A percentile compares a stretch with the other conserved stretches of the same genome.
phyloP scores from a whole-genome alignment of 2,888 invertebrate species.

The Gastracanthus pulcherrimus region DNA sequence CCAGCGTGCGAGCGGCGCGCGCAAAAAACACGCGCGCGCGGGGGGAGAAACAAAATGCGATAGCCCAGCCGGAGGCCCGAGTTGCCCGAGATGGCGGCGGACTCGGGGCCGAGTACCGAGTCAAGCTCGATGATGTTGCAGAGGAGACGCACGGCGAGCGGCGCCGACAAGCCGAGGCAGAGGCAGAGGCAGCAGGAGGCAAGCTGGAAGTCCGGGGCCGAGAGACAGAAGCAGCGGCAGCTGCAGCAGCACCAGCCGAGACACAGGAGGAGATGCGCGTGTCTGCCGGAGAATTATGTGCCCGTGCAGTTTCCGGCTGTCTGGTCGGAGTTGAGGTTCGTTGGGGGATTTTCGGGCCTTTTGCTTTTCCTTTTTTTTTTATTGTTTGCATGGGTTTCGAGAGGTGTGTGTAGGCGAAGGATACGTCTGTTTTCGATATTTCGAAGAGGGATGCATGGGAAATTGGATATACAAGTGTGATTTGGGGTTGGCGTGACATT shows the following conservation, averaged over 20 bases:
- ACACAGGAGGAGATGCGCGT: conserved; percentile 81
- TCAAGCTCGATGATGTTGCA: conserved; percentile 44
- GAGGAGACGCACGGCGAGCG: not conserved
- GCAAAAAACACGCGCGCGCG: no score
- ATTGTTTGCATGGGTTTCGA: no score
- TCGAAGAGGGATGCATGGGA: not conserved
- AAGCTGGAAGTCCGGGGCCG: not conserved
- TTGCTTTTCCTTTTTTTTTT: no score
- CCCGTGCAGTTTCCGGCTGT: conserved; percentile 83
- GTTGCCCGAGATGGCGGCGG: no score
- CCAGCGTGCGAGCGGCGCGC: no score
- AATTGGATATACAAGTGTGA: not conserved
- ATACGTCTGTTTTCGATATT: no score
- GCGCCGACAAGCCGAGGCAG: not conserved
- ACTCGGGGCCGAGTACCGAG: no score
- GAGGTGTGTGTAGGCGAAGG: no score
- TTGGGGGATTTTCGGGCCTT: not conserved
- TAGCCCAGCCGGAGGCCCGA: no score
- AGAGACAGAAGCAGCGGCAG: not conserved
- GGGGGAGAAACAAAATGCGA: no score
- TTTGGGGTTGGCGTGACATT: no score
- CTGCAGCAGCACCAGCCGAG: no score
- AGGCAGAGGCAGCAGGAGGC: not conserved
- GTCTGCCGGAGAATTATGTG: conserved; percentile 81
- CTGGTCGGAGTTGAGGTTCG: conserved; percentile 82